Percentiles rank a stretch among this genome's conserved stretches.
These are phyloP conservation scores for Drosophila lacertosa DNA, from an alignment of 1,140 invertebrate species.

Conservation along the genomic window DNA sequence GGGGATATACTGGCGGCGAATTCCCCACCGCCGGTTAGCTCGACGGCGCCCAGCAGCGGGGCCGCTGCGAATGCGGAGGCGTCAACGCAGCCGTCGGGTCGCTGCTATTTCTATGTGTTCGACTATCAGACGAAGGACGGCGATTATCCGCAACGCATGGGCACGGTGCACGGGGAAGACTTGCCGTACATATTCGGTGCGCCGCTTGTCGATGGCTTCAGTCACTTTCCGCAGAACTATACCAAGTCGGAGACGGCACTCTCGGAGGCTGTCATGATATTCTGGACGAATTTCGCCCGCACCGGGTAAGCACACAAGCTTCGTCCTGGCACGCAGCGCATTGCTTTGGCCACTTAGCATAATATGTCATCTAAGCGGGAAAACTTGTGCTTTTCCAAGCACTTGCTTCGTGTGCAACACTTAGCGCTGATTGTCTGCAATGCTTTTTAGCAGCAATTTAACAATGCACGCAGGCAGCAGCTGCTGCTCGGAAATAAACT, in stretches of 20 bases:
- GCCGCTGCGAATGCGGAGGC: constrained; percentile 61
- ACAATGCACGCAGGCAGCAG: constrained; percentile 53
- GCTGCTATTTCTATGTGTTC: constrained; percentile 96
- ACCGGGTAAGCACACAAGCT: constrained; percentile 95
- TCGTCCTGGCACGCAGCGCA: no score
- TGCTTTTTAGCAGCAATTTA: constrained; percentile 32
- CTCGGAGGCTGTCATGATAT: constrained; percentile 96
- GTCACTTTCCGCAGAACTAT: constrained; percentile 94
- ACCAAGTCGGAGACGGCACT: constrained; percentile 94
- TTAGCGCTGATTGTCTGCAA: constrained; percentile 42
- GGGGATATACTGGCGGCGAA: constrained; percentile 89
- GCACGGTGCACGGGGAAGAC: constrained; percentile 96
- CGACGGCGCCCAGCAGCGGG: constrained; percentile 66
- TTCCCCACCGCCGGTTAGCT: constrained; percentile 84
- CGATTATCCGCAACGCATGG: constrained; percentile 93
- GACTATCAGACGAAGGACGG: constrained; percentile 96
- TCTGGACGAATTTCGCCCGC: constrained; percentile 98
- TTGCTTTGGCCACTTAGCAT: constrained; percentile 38
- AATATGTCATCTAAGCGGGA: constrained; percentile 31
- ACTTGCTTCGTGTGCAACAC: constrained; percentile 38
- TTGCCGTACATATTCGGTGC: constrained; percentile 95
- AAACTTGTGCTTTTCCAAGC: constrained; percentile 25
- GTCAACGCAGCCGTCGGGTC: constrained; percentile 85
- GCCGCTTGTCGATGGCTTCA: constrained; percentile 91
- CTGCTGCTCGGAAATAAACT: constrained; percentile 15